Percentiles rank a stretch among this genome's conserved stretches.
Evolutionary conservation across 2,888 invertebrate genomes (phyloP).

Genomic region (Philhelius pedissequus): DNA sequence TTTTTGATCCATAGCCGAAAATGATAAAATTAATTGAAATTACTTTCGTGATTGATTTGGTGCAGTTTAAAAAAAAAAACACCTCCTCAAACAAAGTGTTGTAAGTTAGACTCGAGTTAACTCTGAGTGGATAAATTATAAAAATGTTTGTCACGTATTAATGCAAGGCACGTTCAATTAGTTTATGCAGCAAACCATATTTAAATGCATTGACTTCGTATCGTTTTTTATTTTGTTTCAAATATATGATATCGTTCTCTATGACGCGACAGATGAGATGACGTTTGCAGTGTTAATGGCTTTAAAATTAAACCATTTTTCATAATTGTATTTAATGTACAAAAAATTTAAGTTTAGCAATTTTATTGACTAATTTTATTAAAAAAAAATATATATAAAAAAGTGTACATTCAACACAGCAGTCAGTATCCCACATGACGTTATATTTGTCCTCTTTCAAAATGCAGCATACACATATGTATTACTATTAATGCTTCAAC

Average conservation of each 20-base stretch:
- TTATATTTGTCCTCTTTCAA: too few species aligned
- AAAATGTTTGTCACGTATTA: background rate
- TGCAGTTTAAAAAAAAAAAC: slow-evolving; percentile 28
- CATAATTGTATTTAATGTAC: too few species aligned
- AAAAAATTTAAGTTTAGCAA: background rate
- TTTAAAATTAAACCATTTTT: background rate
- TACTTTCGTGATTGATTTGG: slow-evolving; percentile 44
- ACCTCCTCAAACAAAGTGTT: background rate
- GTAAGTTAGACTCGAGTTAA: background rate
- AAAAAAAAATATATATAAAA: too few species aligned
- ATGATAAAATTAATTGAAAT: slow-evolving; percentile 50
- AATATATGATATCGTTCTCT: background rate
- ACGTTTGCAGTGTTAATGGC: background rate
- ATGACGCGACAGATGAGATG: too few species aligned
- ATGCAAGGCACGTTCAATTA: background rate
- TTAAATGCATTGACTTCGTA: background rate
- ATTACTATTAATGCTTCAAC: too few species aligned
- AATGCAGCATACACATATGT: too few species aligned
- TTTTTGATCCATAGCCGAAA: background rate
- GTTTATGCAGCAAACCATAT: background rate
- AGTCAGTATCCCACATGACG: too few species aligned
- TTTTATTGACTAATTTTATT: too few species aligned
- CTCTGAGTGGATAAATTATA: background rate
- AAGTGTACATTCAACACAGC: too few species aligned
- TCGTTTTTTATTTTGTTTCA: background rate